These are phyloP conservation scores for Zeuzera pyrina DNA, from an alignment of 2,888 invertebrate species.

Conservation along the genomic window DNA sequence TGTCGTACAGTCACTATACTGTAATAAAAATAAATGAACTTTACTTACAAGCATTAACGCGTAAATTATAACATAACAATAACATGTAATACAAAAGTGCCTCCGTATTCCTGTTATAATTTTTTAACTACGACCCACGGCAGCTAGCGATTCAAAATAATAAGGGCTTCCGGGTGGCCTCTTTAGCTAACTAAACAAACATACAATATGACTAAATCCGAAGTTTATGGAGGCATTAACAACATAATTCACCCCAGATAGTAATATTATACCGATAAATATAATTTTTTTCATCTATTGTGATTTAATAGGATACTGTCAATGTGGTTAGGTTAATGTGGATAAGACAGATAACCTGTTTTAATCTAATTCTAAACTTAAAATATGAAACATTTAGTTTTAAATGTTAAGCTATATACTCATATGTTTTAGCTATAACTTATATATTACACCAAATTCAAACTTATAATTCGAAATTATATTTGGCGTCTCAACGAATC, in stretches of 20 bases:
- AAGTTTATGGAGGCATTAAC: slow-evolving; percentile 50
- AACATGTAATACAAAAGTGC: no score
- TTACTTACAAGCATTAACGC: no score
- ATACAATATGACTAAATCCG: slow-evolving; percentile 33
- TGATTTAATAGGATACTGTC: slow-evolving; percentile 49
- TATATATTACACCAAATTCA: no score
- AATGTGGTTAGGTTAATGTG: slow-evolving; percentile 17
- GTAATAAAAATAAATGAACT: no score
- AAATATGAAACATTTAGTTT: not conserved
- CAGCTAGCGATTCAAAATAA: not conserved
- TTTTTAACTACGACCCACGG: no score
- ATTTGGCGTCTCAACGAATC: no score
- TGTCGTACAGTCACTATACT: no score
- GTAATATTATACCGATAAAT: slow-evolving; percentile 51
- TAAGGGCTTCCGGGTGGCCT: slow-evolving; percentile 43
- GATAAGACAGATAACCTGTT: slow-evolving; percentile 19
- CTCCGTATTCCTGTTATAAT: no score
- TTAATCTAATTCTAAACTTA: not conserved
- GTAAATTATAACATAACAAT: no score
- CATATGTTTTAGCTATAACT: no score
- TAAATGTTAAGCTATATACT: no score
- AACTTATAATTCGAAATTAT: no score
- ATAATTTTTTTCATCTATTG: slow-evolving; percentile 57
- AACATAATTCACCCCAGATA: slow-evolving; percentile 58
- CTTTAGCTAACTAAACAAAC: slow-evolving; percentile 23